Evolutionary conservation across 2,888 invertebrate genomes (phyloP), one percentile per base, ranked within the genome.

Genomic region (Cephus pygmeus): DNA sequence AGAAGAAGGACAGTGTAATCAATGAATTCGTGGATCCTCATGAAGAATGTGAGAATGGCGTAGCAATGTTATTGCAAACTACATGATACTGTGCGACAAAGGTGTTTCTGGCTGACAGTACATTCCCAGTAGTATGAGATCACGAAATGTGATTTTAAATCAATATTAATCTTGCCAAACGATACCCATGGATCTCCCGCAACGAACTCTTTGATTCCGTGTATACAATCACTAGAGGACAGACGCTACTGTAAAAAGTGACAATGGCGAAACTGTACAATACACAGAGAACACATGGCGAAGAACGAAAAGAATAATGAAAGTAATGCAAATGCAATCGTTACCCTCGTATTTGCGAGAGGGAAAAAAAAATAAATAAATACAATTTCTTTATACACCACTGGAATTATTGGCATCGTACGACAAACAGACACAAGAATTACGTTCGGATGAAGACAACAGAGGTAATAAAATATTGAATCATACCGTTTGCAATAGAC

Each of bases 401-500:
- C 56, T 56, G 56, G 56, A 56, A 56, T 23, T 2, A 15, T 56
- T 56, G 56, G 56, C 0, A 23, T 9, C 9, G 30, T 11, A 33
- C 31, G 34, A 71, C 71, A 71, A 71, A 33, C 30, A 71, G 33
- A 71, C 71, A 71, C 34, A 71, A 34, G 23, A 15, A 34, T 71
- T 71, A 34, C 71, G 30, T 71, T 23, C 31, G 71, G 34, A 71
- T 23, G 23, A 71, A 33, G 34, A 71, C 34, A 56, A 56, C 56
- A 56, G 9, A 56, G 34, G 34, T 34, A 33, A 34, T 71, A 30
- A 71, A 71, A 33, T 1, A 71, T 71, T 30, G 0, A 71, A 71
- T 31, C 34, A 71, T 34, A 81, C 80, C 77, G 82, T 85, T 81
- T 84, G 84, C 83, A 81, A 84, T 82, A 84, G 81, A 84, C 81